Evolutionary conservation across 2,113 vertebrate genomes (phyloP), one percentile per base, ranked within the genome.

Genomic region (Strigops habroptila): DNA sequence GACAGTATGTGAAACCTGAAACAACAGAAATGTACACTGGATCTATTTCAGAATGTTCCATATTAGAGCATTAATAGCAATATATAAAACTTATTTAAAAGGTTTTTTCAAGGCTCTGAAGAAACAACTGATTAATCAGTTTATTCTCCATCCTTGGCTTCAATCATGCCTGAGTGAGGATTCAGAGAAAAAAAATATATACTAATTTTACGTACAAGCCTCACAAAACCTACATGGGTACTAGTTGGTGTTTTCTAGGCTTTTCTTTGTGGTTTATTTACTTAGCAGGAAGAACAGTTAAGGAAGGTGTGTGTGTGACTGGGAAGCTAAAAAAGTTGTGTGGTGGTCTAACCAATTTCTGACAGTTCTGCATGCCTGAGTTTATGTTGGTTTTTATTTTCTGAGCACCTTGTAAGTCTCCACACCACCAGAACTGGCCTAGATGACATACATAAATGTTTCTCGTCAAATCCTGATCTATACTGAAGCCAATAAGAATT

Each of bases 251-350:
- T 52, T 81, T 92, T 90, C 82, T 63, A 43, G 14, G 28, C 48
- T 83, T 83, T 92, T 83, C 69, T 88, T 86, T 63, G 60, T 43
- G 18, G 46, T 77, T 95, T 93, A 80, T 74, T 92, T 86, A 89
- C 79, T 62, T 82, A 87, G 52, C 57, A 79, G 70, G 81, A 90
- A 79, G 33, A 74, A 25, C 37, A 86, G 17, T 9, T 43, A 67
- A 44, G 73, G 85, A 75, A 82, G 21, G 49, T 13, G 12, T 43
- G 30, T 19, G 39, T 84, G 75, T 93, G 93, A 94, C 5, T 91
- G 63, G 82, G 93, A 94, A 91, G 63, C 53, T 85, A 77, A 90
- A 76, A 62, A 85, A 49, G 44, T 46, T 67, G 18, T 67, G 41
- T 51, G n/a, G 24, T 44, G 25, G 23, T 48, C 41, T 71, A 87